Conservation (phyloP, 2,888 invertebrate genomes). For the Lasioglossum pauxillum region DNA sequence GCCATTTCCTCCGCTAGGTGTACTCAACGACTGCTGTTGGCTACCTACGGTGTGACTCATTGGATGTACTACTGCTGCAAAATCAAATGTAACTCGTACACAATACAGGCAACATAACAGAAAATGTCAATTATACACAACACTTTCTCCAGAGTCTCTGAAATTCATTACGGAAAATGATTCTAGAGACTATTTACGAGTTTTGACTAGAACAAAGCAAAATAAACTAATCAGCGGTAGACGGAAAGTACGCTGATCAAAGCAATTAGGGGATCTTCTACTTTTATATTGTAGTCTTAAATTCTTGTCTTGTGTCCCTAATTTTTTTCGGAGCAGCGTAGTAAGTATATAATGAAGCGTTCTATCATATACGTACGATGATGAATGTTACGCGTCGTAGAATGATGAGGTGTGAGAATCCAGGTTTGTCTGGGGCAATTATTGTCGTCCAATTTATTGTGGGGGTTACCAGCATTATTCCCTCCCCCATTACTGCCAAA, state of each 20-base stretch:
- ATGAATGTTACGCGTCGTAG: constrained; percentile 82
- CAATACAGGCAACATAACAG: constrained; percentile 66
- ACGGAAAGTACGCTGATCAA: constrained; percentile 17
- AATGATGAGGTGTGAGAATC: constrained; percentile 83
- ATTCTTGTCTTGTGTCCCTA: background rate
- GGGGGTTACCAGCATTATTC: constrained; percentile 81
- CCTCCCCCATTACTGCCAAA: constrained; percentile 81
- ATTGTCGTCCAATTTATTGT: constrained; percentile 82
- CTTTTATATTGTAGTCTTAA: background rate
- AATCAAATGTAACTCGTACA: constrained; percentile 67
- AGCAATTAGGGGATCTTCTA: background rate
- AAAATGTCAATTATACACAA: constrained; percentile 48
- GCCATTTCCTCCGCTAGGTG: constrained; percentile 74
- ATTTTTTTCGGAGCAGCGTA: constrained; percentile 1
- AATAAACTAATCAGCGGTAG: constrained; percentile 53
- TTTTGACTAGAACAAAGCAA: constrained; percentile 48
- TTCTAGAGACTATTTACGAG: constrained; percentile 12
- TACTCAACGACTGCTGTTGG: constrained; percentile 79
- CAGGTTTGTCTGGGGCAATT: constrained; percentile 82
- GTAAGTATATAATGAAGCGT: constrained; percentile 61
- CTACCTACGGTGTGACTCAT: constrained; percentile 81
- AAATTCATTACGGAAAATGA: constrained; percentile 39
- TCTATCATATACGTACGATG: constrained; percentile 82
- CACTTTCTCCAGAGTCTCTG: constrained; percentile 49
- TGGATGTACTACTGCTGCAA: constrained; percentile 82